Base-by-base conservation (phyloP, 2,797 vertebrate genomes). In the Gallinago solitaria region DNA sequence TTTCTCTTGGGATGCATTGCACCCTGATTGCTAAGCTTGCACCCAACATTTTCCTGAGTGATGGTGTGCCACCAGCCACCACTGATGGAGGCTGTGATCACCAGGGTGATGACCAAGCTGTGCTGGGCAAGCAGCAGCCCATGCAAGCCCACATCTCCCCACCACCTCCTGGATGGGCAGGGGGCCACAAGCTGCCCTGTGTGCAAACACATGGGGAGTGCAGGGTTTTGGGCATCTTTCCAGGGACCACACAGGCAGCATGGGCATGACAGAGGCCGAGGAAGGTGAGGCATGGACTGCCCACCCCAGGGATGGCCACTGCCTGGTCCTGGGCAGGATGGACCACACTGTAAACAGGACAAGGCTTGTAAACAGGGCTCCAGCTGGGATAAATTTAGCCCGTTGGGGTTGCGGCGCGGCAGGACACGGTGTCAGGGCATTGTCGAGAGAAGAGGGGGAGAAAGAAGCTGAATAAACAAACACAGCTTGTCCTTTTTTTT, bases 401-500 rank as follows among this genome's bases (percentile, higher is more conserved):
- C 15, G 27, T 77, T 97, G 95, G 96, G 95, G 91, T 80, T 97
- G 95, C 91, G 96, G 91, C 50, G 88, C 88, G 1, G 97, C 97
- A 90, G 98, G 97, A 97, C 91, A 97, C 78, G 3, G 96, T 97
- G 96, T 96, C 97, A 97, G 96, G 96, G 93, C 96, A 97, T 96
- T 98, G 97, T 98, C 48, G 8, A 96, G 95, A 96, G 92, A 94
- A 94, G 95, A 92, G 50, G 88, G 64, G 41, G 96, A 91, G 95
- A 88, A 86, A 95, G 93, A 98, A 97, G 97, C 96, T 98, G 97
- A 97, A 97, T 97, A 98, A 98, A 98, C 98, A 98, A 97, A 94
- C 94, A 96, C 89, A 85, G 92, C 78, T 87, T 92, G 96, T 97
- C 88, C 60, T 17, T 41, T 63, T 78, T 69, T 65, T 43, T 76